Evolutionary conservation across 2,888 invertebrate species (phyloP).

Genomic region (Polylopha cassiicola): DNA sequence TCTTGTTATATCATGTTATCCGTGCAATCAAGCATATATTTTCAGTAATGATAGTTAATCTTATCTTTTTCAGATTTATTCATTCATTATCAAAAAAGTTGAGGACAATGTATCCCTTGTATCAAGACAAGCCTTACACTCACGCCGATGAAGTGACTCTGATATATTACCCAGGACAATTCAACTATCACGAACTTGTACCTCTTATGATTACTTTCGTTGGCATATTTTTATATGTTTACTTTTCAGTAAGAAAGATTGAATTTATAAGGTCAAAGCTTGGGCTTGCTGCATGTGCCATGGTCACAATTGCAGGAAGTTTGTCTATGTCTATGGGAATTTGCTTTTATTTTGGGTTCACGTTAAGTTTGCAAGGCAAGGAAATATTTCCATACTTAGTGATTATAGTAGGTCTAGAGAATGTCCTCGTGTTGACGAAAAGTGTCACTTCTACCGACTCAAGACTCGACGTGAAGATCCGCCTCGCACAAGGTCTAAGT

Average conservation of each 20-base stretch:
- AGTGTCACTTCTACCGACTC: slow-evolving; percentile 96
- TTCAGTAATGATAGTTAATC: slow-evolving; percentile 9
- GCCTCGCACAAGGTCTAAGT: slow-evolving; percentile 97
- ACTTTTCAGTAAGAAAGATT: slow-evolving; percentile 97
- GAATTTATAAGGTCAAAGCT: slow-evolving; percentile 93
- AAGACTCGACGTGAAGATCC: slow-evolving; percentile 95
- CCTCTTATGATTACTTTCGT: slow-evolving; percentile 91
- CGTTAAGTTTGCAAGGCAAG: slow-evolving; percentile 88
- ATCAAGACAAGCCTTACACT: slow-evolving; percentile 73
- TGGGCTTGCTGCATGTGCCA: slow-evolving; percentile 92
- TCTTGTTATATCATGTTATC: neutral
- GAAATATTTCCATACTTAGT: slow-evolving; percentile 97
- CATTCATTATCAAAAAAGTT: slow-evolving; percentile 84
- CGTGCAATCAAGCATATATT: neutral
- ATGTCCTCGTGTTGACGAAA: slow-evolving; percentile 91
- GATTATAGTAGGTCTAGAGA: slow-evolving; percentile 95
- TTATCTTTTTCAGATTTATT: slow-evolving; percentile 80
- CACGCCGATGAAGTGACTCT: slow-evolving; percentile 67
- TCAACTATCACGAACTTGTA: slow-evolving; percentile 89
- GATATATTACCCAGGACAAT: slow-evolving; percentile 93
- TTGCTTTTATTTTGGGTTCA: slow-evolving; percentile 91
- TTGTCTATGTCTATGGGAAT: slow-evolving; percentile 94
- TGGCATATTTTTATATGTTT: slow-evolving; percentile 92
- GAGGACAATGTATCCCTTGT: slow-evolving; percentile 82
- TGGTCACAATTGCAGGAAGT: slow-evolving; percentile 90